Percentiles rank a stretch among this genome's conserved stretches.
Conservation (phyloP, 92 coral and sea anemone genomes). For the Epizoanthus rinbou region DNA sequence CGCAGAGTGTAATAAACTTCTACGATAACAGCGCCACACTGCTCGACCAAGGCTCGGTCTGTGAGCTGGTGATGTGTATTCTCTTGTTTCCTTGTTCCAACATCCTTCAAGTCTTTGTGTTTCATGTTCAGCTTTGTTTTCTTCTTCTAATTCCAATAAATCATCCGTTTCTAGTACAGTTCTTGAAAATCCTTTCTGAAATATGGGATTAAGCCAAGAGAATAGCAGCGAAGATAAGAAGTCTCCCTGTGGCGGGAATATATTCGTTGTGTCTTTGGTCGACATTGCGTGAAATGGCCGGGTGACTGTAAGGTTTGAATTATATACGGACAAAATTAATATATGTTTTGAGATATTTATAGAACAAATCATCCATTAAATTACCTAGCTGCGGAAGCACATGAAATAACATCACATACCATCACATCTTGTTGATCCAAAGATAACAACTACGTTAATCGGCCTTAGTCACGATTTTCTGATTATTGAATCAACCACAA, state of each 20-base stretch:
- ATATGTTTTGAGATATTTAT: background rate
- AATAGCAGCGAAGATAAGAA: slow-evolving; percentile 8
- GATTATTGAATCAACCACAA: too few relatives aligned
- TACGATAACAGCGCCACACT: slow-evolving; percentile 32
- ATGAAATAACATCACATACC: too few relatives aligned
- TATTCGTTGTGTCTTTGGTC: background rate
- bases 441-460: too few relatives aligned
- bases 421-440: too few relatives aligned
- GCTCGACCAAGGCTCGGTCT: slow-evolving; percentile 26
- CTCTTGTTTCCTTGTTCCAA: slow-evolving; percentile 17
- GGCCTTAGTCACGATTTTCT: too few relatives aligned
- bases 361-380: too few relatives aligned
- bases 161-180: slow-evolving; percentile 9
- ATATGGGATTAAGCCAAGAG: slow-evolving; percentile 41
- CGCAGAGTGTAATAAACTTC: slow-evolving; percentile 23
- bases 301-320: background rate
- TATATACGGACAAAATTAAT: slow-evolving; percentile 3
- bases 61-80: background rate
- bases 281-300: slow-evolving; percentile 1
- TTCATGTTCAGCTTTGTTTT: slow-evolving; percentile 34
- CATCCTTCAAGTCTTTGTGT: slow-evolving; percentile 21
- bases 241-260: slow-evolving; percentile 18
- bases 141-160: slow-evolving; percentile 30
- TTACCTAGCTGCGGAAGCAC: too few relatives aligned
- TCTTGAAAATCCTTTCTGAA: slow-evolving; percentile 26